Conservation (phyloP, 2,113 vertebrate genomes). For the Promerops cafer region DNA sequence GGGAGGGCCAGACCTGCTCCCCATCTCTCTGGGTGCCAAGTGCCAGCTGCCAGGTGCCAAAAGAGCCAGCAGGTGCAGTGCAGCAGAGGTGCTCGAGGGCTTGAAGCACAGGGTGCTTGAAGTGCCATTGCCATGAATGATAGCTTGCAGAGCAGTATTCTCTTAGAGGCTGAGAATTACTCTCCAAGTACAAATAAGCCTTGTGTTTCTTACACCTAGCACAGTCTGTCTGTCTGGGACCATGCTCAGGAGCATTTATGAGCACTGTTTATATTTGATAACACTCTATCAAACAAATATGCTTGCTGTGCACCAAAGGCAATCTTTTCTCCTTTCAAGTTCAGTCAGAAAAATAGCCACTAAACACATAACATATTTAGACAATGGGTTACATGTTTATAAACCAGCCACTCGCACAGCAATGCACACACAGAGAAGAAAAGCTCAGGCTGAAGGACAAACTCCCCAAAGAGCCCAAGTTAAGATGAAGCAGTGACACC, state of each 20-base stretch:
- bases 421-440: neutral
- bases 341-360: neutral
- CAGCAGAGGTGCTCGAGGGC: neutral
- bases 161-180: neutral
- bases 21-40: neutral
- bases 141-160: neutral
- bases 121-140: neutral
- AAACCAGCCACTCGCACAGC: neutral
- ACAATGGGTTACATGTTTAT: neutral
- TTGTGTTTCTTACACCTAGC: neutral
- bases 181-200: neutral
- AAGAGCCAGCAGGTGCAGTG: neutral
- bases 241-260: accelerated
- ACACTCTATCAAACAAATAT: neutral
- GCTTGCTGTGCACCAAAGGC: neutral
- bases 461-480: accelerated
- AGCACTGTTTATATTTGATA: neutral
- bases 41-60: neutral
- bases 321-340: neutral
- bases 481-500: accelerated
- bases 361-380: neutral
- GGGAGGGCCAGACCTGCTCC: neutral
- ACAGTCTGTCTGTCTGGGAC: accelerated
- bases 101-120: neutral
- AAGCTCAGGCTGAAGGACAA: neutral